Evolutionary conservation across 1,140 invertebrate species (phyloP), one percentile per base, ranked within the genome.

Genomic region (Drosophila nannoptera): DNA sequence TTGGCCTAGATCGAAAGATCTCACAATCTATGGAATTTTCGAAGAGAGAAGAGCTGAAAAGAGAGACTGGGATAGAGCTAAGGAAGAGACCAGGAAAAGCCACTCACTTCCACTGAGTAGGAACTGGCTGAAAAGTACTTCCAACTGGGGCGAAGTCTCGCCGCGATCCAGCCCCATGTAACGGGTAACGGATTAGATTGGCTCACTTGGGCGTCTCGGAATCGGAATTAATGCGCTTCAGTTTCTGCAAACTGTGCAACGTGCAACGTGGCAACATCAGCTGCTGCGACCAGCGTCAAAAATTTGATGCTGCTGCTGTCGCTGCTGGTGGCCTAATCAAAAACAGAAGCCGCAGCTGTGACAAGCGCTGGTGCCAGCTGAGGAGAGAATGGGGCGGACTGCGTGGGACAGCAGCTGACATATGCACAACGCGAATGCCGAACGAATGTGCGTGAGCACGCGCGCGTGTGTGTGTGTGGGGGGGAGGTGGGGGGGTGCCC

Each of bases 291-390:
- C 31, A 35, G 42, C 31, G 31, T 11, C 31, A 14, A 42, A 43
- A 14, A 11, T 9, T 11, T 4, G 22, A 12, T 38, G 33, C 42
- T 6, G 7, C 2, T 12, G 50, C 31, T 36, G 42, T 7, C 31
- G 38, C 36, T 40, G 53, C 14, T 45, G 67, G 65, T 83, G 59
- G 77, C 73, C 80, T 83, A 83, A 84, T 83, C 78, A 83, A 75
- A 83, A 83, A 83, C 78, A 83, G 78, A 83, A 84, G 73, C 78
- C 78, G 55, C 78, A 83, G 73, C 65, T 66, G 67, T 77, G 78
- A 77, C 75, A 82, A 61, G 64, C 48, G 50, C 9, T 56, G 32
- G 12, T 12, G 11, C 43, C 9, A 31, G 35, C 11, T 40, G 38
- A 7, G 38, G 36, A 42, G 40, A 42, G 40, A 12, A 11, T 11